Evolutionary conservation across 2,113 vertebrate genomes (phyloP).

Genomic region (Tiliqua scincoides): DNA sequence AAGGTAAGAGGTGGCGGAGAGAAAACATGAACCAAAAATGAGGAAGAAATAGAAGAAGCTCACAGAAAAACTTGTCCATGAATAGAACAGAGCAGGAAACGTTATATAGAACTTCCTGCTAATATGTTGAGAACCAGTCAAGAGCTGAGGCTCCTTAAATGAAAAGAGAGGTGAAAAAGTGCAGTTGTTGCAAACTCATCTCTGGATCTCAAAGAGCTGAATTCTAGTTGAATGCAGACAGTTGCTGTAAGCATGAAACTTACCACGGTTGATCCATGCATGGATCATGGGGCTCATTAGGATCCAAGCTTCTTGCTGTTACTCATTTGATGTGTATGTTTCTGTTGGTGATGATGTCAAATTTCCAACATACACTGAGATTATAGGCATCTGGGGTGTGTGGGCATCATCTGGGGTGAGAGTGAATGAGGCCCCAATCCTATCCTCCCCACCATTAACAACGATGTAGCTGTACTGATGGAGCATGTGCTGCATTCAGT

Average conservation of each 20-base stretch:
- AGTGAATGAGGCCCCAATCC: too few species aligned
- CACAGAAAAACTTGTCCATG: background rate
- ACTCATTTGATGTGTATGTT: background rate
- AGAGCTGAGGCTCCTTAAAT: background rate
- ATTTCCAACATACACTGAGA: too few species aligned
- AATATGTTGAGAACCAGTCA: background rate
- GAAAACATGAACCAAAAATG: background rate
- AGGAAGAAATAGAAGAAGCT: background rate
- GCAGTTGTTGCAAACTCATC: background rate
- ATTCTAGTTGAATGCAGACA: background rate
- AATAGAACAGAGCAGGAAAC: background rate
- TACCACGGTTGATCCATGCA: background rate
- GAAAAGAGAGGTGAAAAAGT: background rate
- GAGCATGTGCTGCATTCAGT: too few species aligned
- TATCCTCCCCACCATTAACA: too few species aligned
- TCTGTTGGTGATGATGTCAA: too few species aligned
- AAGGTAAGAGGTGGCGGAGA: background rate
- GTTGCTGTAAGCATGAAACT: background rate
- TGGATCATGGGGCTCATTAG: background rate
- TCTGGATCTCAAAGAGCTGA: background rate
- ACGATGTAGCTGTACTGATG: too few species aligned
- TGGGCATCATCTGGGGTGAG: too few species aligned
- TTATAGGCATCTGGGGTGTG: too few species aligned
- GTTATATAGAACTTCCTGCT: background rate
- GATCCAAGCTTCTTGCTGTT: background rate